Conservation (phyloP, 2,113 vertebrate genomes). For the Fukomys damarensis region DNA sequence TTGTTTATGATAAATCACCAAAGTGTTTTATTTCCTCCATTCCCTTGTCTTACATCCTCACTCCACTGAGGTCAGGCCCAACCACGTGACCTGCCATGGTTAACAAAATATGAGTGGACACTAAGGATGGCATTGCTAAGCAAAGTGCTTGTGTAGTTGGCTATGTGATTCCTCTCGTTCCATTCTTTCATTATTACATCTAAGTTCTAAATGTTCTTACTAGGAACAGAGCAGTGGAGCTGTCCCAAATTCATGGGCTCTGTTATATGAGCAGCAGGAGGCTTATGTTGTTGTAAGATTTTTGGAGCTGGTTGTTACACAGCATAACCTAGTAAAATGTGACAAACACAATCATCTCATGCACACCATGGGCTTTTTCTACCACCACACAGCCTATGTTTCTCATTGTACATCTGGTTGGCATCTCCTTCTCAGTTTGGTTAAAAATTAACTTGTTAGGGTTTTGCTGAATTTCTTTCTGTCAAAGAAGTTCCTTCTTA, state of each 20-base stretch:
- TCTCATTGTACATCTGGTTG: background rate
- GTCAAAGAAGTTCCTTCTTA: constrained; percentile 68
- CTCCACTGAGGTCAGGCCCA: background rate
- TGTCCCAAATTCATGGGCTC: background rate
- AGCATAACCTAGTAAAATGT: background rate
- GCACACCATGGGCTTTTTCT: background rate
- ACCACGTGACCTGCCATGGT: background rate
- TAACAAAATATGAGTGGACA: background rate
- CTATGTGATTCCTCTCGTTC: background rate
- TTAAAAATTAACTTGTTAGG: constrained; percentile 76
- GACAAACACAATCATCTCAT: background rate
- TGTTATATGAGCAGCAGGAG: background rate
- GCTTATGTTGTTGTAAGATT: background rate
- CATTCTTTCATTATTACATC: background rate
- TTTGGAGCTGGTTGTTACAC: constrained; percentile 34
- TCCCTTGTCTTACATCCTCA: background rate
- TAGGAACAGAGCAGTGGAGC: background rate
- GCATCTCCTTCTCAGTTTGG: background rate
- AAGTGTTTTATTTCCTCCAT: background rate
- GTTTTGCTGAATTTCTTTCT: constrained; percentile 54
- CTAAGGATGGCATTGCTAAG: background rate
- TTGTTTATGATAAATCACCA: background rate
- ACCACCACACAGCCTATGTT: background rate
- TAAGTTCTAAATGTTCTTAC: background rate
- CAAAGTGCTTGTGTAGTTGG: background rate